phyloP scores from a whole-genome alignment of 2,113 vertebrate genomes.

The Excalfactoria chinensis region DNA sequence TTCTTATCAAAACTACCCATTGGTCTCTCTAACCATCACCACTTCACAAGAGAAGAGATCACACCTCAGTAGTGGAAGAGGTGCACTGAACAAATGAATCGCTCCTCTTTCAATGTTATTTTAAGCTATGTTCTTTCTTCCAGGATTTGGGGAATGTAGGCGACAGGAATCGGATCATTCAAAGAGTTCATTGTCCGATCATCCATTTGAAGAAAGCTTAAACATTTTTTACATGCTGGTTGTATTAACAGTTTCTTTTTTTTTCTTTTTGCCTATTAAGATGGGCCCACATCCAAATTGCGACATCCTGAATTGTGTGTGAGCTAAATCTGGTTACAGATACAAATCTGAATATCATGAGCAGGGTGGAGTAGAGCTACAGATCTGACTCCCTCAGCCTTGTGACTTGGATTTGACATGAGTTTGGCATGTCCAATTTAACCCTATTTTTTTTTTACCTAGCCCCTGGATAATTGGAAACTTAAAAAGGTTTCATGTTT shows the following conservation, averaged over 20 bases:
- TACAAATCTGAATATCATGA: slow-evolving; percentile 19
- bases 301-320: background rate
- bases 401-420: background rate
- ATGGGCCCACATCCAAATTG: slow-evolving; percentile 16
- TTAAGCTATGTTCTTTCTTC: background rate
- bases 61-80: background rate
- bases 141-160: background rate
- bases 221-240: background rate
- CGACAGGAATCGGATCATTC: background rate
- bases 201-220: background rate
- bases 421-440: background rate
- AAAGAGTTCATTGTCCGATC: background rate
- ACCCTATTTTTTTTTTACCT: background rate
- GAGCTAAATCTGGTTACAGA: slow-evolving; percentile 25
- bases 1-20: background rate
- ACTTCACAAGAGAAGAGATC: background rate
- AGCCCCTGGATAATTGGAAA: background rate
- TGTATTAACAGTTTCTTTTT: background rate
- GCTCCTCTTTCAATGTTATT: background rate
- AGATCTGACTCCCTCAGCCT: background rate
- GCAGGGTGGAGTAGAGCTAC: background rate
- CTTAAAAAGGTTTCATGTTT: background rate
- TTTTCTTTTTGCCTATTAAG: background rate
- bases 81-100: background rate
- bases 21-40: background rate